These are phyloP conservation scores for Malthinus seriepunctatus DNA, from an alignment of 2,888 invertebrate species.

Conservation along the genomic window DNA sequence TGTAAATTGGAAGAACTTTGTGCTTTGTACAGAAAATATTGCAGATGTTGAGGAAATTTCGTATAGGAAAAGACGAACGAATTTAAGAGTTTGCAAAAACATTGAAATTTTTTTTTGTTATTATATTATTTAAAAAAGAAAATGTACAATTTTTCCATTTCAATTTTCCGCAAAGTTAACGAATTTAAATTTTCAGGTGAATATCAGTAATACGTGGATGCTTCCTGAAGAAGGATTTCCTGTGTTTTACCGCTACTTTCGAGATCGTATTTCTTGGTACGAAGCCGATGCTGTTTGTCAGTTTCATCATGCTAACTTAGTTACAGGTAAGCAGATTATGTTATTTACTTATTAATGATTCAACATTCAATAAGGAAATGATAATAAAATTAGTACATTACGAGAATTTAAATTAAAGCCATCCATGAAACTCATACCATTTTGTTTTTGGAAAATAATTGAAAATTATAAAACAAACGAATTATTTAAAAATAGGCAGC, in stretches of 20 bases:
- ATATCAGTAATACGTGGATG: conserved; percentile 82
- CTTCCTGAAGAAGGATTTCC: conserved; percentile 80
- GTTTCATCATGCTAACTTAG: conserved; percentile 79
- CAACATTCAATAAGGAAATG: background rate
- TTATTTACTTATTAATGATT: background rate
- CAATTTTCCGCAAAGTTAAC: too few relatives aligned
- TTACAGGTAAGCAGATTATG: conserved; percentile 67
- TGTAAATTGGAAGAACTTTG: too few relatives aligned
- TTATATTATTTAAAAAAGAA: too few relatives aligned
- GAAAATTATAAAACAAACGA: too few relatives aligned
- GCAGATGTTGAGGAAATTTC: too few relatives aligned
- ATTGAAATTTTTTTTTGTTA: too few relatives aligned
- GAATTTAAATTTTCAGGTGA: conserved; percentile 63
- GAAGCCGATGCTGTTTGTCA: conserved; percentile 84
- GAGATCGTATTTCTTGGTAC: conserved; percentile 83
- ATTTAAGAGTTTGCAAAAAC: too few relatives aligned
- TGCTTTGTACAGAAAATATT: too few relatives aligned
- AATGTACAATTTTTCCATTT: too few relatives aligned
- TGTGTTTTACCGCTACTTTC: conserved; percentile 82
- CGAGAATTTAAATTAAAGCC: background rate
- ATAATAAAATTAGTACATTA: background rate
- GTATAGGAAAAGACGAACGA: too few relatives aligned
- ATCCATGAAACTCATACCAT: background rate
- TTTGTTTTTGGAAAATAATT: too few relatives aligned
- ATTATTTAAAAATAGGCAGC: too few relatives aligned